Evolutionary conservation across 2,113 vertebrate species (phyloP), one percentile per base, ranked within the genome.

Genomic region (Albula goreensis): DNA sequence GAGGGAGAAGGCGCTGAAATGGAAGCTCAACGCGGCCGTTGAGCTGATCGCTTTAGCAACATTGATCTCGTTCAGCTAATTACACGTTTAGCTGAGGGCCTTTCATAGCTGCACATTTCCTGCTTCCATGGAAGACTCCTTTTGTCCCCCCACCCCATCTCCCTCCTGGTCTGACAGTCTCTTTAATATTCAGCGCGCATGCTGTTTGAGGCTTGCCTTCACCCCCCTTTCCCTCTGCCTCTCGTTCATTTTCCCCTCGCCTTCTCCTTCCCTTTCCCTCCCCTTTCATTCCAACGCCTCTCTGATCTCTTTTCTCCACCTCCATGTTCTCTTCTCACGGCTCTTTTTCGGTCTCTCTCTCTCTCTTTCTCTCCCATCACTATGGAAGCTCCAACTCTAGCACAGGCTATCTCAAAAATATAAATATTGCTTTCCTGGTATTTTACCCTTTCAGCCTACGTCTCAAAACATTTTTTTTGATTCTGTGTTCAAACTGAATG

Each of bases 61-160:
- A 81, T 81, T 81, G 80, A 81, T 81, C 80, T 53, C 50, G 51
- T 56, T 56, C 52, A 12, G 50, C 50, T 81, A 81, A 81, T 81
- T 81, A 81, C 80, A 56, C 80, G 50, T 81, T 81, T 81, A 81
- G 80, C 50, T 81, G 80, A 81, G 31, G 80, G 80, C 80, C 22
- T 53, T 81, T 81, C 48, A 52, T 81, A 50, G 80, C 51, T 12
- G 50, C 19, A 17, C 10, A 81, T 56, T 56, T 22, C 51, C 50
- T 22, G n/a, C 50, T 31, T 81, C 51, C 50, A 53, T n/a, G 50
- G 80, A 81, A 50, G 15, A 81, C 51, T 53, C 49, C 11, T n/a
- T 31, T 81, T 56, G 51, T 56, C 49, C 1, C 80, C 77, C 49
- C 41, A 6, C 79, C 3, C 17, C 50, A 49, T n/a, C 9, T 22